Evolutionary conservation across 2,797 vertebrate genomes (phyloP), one percentile per base, ranked within the genome.

Genomic region (Craterocephalus amniculus): DNA sequence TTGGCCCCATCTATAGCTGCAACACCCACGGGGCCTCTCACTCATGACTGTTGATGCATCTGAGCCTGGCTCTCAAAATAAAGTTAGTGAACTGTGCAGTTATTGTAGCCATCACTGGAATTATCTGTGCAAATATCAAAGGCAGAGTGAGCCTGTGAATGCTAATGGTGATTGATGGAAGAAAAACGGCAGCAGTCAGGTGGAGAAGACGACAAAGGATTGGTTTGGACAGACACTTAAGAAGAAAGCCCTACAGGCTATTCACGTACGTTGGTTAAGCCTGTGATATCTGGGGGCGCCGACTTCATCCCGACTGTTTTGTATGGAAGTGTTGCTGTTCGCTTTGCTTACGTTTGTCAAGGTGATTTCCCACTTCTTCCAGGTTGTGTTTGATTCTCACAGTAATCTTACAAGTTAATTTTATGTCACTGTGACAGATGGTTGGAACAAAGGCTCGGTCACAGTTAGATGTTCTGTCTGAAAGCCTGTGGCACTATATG

Each of bases 111-210:
- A 79, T 76, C 79, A 74, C 69, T 78, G 73, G 74, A 90, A 90
- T 87, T 85, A 89, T 83, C 83, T 73, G 78, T 87, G 86, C 83
- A 87, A 83, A 90, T 88, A 85, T 88, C 38, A 72, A 76, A 82
- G 83, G 4, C 63, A 70, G 70, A 48, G 67, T 8, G 29, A 80
- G 72, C 43, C 62, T 13, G 49, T 63, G 89, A 90, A 87, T 83
- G 60, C 86, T 86, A 81, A 85, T 80, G 54, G 72, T 57, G 81
- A 86, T 56, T 48, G 81, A 85, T 60, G 43, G 74, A 72, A 63
- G n/a, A n/a, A 79, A 80, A 80, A 81, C 83, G 71, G 78, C 74
- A 74, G 80, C 76, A 74, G 74, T 71, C 83, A 86, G 81, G 80
- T 86, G 80, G 80, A 69, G 79, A 40, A 74, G 76, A 88, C 52